These are phyloP conservation scores for Ataeniobius toweri DNA, from an alignment of 2,797 vertebrate genomes.

Conservation along the genomic window DNA sequence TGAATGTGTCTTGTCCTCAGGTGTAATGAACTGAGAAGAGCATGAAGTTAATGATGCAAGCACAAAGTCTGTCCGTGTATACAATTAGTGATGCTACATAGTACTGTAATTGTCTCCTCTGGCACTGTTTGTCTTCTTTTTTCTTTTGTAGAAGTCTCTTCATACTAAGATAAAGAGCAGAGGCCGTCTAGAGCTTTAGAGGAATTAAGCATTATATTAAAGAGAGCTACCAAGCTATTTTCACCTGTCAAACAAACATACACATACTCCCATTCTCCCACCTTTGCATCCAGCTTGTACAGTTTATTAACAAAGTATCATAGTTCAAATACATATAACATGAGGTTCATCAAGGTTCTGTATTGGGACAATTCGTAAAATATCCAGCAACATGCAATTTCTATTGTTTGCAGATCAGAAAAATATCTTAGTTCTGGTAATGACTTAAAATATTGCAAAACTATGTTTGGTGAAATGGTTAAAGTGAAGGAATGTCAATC, in stretches of 20 bases:
- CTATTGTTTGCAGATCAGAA: too few species aligned
- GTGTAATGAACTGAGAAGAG: constrained; percentile 62
- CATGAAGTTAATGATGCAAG: constrained; percentile 55
- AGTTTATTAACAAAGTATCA: neutral
- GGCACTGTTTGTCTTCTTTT: constrained; percentile 36
- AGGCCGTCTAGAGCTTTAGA: neutral
- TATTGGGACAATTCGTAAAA: too few species aligned
- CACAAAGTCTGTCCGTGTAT: constrained; percentile 50
- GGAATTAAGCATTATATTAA: constrained; percentile 3
- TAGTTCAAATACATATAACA: too few species aligned
- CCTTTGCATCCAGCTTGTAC: neutral
- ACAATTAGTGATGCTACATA: constrained; percentile 57
- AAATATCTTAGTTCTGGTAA: too few species aligned
- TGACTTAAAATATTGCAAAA: too few species aligned
- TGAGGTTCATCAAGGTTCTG: too few species aligned
- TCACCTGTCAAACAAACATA: neutral
- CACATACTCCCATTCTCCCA: neutral
- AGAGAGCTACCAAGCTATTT: constrained; percentile 29
- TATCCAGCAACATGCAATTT: too few species aligned
- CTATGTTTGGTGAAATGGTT: too few species aligned
- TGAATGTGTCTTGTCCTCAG: constrained; percentile 58
- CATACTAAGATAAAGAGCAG: constrained; percentile 16
- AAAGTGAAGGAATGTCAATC: too few species aligned
- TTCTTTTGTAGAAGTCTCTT: constrained; percentile 16
- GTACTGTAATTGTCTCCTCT: constrained; percentile 44